Evolutionary conservation across 2,888 invertebrate species (phyloP).

Genomic region (Epirrhoe alternata): DNA sequence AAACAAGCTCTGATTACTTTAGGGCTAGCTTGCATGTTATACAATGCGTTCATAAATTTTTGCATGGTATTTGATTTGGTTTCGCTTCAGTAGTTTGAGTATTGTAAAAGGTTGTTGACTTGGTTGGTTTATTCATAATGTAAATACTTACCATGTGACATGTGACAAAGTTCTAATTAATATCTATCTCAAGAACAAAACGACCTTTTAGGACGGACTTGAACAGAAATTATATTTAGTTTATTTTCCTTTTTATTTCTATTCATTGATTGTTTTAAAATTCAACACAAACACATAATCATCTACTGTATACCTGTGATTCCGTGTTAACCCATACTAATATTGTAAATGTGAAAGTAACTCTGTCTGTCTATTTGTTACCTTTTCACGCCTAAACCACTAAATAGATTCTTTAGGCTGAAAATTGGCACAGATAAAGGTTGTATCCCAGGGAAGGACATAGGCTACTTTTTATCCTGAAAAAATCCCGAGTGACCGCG

Average conservation of each 20-base stretch:
- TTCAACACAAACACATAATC: neutral
- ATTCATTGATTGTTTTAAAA: neutral
- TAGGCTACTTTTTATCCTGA: no score
- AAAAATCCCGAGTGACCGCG: no score
- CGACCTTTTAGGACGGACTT: neutral
- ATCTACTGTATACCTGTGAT: neutral
- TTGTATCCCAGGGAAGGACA: no score
- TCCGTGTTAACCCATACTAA: neutral
- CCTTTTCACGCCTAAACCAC: no score
- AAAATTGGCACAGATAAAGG: no score
- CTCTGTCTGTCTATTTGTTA: no score
- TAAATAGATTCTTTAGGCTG: no score
- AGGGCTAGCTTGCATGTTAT: slow-evolving; percentile 33
- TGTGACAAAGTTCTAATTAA: neutral
- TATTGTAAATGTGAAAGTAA: no score
- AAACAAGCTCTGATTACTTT: no score
- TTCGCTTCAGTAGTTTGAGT: slow-evolving; percentile 41
- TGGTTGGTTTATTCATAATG: slow-evolving; percentile 23
- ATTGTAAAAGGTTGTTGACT: slow-evolving; percentile 8
- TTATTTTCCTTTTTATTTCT: neutral
- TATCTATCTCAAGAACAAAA: neutral
- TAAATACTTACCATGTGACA: neutral
- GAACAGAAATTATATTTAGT: neutral
- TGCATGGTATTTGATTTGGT: slow-evolving; percentile 39
- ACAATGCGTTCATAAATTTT: slow-evolving; percentile 31